These are phyloP conservation scores for Xestoiulus laeticollis DNA, from an alignment of 2,888 invertebrate species.

Conservation along the genomic window DNA sequence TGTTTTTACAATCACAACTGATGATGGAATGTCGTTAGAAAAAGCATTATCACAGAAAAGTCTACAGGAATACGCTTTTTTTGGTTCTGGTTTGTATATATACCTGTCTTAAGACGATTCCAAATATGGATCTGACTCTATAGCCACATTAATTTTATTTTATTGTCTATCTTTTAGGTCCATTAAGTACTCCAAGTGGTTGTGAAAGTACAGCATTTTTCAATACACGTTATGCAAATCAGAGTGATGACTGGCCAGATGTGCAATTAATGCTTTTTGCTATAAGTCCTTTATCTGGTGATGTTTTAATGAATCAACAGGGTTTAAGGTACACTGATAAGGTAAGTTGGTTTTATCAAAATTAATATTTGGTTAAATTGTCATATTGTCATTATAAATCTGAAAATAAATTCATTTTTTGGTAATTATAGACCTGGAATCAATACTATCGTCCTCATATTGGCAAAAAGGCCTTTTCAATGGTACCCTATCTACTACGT, in stretches of 20 bases:
- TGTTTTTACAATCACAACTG: neutral
- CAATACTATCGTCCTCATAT: neutral
- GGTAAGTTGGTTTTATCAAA: neutral
- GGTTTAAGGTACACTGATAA: neutral
- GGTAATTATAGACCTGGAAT: neutral
- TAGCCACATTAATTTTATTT: too few relatives aligned
- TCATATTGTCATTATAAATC: too few relatives aligned
- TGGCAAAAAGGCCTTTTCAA: neutral
- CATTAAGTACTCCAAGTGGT: neutral
- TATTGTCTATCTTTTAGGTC: neutral
- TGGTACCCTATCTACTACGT: neutral
- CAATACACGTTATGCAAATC: neutral
- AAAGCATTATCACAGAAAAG: too few relatives aligned
- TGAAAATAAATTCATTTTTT: neutral
- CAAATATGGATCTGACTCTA: too few relatives aligned
- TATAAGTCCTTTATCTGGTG: neutral
- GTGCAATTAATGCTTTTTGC: neutral
- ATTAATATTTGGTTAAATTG: neutral
- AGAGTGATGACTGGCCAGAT: neutral
- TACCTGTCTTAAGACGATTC: too few relatives aligned
- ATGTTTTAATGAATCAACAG: neutral
- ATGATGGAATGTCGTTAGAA: neutral
- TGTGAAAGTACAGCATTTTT: neutral
- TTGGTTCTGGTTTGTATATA: too few relatives aligned
- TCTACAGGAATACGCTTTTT: too few relatives aligned